Conservation (phyloP, 2,113 vertebrate species). For the Amphilophus citrinellus region DNA sequence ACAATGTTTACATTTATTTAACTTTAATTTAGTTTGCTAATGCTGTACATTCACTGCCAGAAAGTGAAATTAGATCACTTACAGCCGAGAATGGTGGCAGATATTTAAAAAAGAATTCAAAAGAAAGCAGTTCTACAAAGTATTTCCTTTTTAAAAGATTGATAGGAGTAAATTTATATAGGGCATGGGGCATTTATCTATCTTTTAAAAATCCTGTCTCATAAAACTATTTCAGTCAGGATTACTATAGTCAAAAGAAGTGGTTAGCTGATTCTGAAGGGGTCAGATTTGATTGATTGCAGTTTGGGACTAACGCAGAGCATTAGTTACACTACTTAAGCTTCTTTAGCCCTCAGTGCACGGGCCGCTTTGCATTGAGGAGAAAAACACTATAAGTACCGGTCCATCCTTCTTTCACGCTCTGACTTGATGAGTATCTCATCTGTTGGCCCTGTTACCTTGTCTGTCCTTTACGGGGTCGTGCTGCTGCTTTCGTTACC, state of each 20-base stretch:
- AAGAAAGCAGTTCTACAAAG: neutral
- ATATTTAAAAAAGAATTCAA: too few species aligned
- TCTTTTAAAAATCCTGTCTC: neutral
- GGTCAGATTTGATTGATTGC: neutral
- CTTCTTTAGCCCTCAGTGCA: too few species aligned
- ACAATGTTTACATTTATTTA: neutral
- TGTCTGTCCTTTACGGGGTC: neutral
- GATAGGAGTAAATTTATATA: neutral
- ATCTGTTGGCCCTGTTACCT: neutral
- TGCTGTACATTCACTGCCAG: neutral
- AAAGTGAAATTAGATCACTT: too few species aligned
- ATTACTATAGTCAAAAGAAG: neutral
- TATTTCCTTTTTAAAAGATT: neutral
- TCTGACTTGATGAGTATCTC: neutral
- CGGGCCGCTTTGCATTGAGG: neutral
- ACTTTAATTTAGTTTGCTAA: neutral
- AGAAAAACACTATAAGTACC: neutral
- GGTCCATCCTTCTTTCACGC: neutral
- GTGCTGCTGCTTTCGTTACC: neutral
- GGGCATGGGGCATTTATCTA: neutral
- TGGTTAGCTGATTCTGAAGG: neutral
- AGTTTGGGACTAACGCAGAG: neutral
- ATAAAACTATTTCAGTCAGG: neutral
- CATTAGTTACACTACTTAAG: too few species aligned
- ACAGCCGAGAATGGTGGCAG: too few species aligned